phyloP scores from a whole-genome alignment of 2,888 invertebrate species.

The Germaria angustata region DNA sequence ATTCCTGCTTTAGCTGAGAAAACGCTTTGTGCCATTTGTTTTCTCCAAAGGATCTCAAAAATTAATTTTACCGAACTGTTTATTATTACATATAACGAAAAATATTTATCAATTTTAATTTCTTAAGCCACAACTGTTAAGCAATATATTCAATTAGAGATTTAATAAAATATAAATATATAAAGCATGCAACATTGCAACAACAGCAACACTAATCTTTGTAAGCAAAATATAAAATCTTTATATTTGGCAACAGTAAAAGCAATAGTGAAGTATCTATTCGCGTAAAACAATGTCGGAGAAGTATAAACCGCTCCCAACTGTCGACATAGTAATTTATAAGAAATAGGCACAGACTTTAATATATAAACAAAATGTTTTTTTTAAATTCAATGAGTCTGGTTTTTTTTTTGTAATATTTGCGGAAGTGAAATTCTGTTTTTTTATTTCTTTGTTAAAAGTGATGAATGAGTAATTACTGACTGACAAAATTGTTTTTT shows the following conservation, averaged over 20 bases:
- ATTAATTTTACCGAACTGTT: too few species aligned
- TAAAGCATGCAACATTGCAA: conserved; percentile 42
- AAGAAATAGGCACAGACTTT: conserved; percentile 2
- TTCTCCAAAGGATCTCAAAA: too few species aligned
- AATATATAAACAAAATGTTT: conserved; percentile 17
- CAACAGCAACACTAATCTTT: conserved; percentile 17
- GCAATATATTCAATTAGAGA: conserved; percentile 1
- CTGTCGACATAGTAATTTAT: conserved; percentile 56
- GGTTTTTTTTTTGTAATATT: conserved; percentile 51
- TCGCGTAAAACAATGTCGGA: conserved; percentile 16
- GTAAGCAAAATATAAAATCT: conserved; percentile 39
- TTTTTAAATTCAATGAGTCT: conserved; percentile 34
- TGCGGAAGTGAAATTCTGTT: conserved; percentile 58
- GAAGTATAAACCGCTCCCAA: conserved; percentile 45
- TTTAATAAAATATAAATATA: conserved; percentile 31
- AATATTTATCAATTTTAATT: too few species aligned
- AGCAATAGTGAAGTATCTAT: conserved; percentile 21
- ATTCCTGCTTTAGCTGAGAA: too few species aligned
- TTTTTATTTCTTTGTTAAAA: conserved; percentile 22
- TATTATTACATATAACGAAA: too few species aligned
- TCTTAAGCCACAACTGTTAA: conserved; percentile 11
- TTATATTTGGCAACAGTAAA: conserved; percentile 31
- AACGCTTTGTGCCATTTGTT: too few species aligned
- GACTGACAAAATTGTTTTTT: conserved; percentile 19
- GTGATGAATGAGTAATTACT: conserved; percentile 51